Evolutionary conservation across 2,113 vertebrate genomes (phyloP).

Genomic region (Fukomys damarensis): DNA sequence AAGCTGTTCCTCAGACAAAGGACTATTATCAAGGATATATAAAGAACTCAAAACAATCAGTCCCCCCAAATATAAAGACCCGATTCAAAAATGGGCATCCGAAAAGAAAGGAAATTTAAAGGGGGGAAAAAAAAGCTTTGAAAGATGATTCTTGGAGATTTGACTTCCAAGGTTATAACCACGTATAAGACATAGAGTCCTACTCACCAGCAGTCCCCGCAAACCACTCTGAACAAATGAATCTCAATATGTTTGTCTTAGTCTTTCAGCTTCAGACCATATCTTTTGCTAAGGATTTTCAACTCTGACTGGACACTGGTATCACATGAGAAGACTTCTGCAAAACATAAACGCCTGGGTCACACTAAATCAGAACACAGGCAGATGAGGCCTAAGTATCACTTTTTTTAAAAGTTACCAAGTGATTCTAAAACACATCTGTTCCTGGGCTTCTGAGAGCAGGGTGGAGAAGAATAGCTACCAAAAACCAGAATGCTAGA

Average conservation of each 20-base stretch:
- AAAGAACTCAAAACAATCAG: no score
- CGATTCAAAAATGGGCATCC: no score
- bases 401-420: not conserved
- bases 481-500: not conserved
- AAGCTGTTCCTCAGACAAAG: no score
- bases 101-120: not conserved
- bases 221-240: not conserved
- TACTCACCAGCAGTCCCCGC: not conserved
- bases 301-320: not conserved
- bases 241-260: not conserved
- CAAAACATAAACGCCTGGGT: not conserved
- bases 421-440: constrained; percentile 40
- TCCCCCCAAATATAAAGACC: no score
- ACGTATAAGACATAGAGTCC: not conserved
- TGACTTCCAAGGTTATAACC: constrained; percentile 11
- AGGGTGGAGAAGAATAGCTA: not conserved
- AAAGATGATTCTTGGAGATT: constrained; percentile 27
- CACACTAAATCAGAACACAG: not conserved
- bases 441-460: not conserved
- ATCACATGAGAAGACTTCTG: not conserved
- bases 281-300: not conserved
- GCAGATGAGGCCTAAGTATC: not conserved
- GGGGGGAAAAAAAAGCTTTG: not conserved
- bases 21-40: no score
- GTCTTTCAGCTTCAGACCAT: not conserved